phyloP scores from a whole-genome alignment of 92 coral and sea anemone genomes.

The Siderastrea siderea region DNA sequence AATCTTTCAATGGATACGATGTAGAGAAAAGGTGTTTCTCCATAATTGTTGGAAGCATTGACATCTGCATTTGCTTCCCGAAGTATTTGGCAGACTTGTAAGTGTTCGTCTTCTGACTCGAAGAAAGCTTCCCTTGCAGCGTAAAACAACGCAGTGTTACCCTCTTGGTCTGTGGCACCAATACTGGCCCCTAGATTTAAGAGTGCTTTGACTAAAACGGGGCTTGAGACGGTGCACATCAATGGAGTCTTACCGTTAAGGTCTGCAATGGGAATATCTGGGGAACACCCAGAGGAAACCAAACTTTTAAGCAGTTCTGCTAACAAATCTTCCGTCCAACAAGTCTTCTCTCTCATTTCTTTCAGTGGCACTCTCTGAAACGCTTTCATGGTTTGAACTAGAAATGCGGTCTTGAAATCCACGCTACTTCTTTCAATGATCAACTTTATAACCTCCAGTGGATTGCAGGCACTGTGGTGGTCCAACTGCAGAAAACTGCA shows the following conservation, averaged over 20 bases:
- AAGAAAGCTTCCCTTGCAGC: constrained; percentile 23
- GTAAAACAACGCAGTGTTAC: constrained; percentile 63
- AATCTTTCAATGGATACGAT: background rate
- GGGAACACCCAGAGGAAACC: background rate
- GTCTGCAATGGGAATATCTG: constrained; percentile 18
- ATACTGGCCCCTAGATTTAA: constrained; percentile 18
- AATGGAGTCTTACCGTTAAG: constrained; percentile 27
- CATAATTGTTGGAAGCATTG: constrained; percentile 6
- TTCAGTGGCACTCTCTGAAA: background rate
- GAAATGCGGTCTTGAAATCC: background rate
- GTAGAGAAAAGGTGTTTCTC: constrained; percentile 20
- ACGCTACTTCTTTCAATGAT: background rate
- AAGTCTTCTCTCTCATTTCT: background rate
- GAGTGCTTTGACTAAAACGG: constrained; percentile 13
- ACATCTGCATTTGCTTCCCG: background rate
- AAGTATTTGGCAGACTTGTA: background rate
- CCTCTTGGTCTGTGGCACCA: constrained; percentile 13
- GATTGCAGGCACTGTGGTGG: background rate
- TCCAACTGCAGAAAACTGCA: background rate
- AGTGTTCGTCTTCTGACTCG: constrained; percentile 2
- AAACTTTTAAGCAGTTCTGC: background rate
- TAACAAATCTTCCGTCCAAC: constrained; percentile 17
- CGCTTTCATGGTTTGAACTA: background rate
- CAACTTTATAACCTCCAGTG: background rate
- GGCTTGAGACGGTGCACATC: constrained; percentile 22